Evolutionary conservation across 2,797 vertebrate species (phyloP).

Genomic region (Poecilia velifera): DNA sequence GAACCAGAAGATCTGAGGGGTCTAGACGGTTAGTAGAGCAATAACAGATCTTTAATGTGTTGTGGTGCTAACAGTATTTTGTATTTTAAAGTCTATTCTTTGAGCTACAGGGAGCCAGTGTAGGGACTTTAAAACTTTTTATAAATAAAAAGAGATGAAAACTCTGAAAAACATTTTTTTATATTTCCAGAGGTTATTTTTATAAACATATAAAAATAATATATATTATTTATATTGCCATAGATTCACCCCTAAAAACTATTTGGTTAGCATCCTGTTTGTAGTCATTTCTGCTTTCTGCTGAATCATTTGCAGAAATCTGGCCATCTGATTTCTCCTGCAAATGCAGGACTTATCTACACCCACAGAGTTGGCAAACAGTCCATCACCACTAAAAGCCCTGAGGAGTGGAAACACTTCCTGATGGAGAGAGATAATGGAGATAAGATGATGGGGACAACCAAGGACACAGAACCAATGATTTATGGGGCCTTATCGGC

Average conservation of each 20-base stretch:
- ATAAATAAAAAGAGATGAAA: slow-evolving; percentile 9
- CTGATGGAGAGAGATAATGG: slow-evolving; percentile 18
- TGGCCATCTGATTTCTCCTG: slow-evolving; percentile 34
- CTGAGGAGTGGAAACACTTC: slow-evolving; percentile 24
- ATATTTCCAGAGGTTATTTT: slow-evolving; percentile 7
- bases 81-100: too few relatives aligned
- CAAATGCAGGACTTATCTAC: slow-evolving; percentile 10
- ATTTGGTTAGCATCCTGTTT: slow-evolving; percentile 25
- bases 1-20: too few relatives aligned
- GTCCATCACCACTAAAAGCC: slow-evolving; percentile 21
- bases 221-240: not conserved
- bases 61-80: too few relatives aligned
- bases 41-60: too few relatives aligned
- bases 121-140: too few relatives aligned
- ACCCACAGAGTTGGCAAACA: slow-evolving; percentile 34
- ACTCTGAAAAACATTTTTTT: slow-evolving; percentile 16
- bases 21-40: too few relatives aligned
- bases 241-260: slow-evolving; percentile 16
- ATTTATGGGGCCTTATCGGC: slow-evolving; percentile 29
- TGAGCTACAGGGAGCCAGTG: too few relatives aligned
- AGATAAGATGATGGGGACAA: slow-evolving; percentile 50
- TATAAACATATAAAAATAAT: not conserved
- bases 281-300: slow-evolving; percentile 5
- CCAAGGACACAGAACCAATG: slow-evolving; percentile 47
- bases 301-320: slow-evolving; percentile 31